Conservation (phyloP, 2,888 invertebrate genomes). For the Halictus ligatus region DNA sequence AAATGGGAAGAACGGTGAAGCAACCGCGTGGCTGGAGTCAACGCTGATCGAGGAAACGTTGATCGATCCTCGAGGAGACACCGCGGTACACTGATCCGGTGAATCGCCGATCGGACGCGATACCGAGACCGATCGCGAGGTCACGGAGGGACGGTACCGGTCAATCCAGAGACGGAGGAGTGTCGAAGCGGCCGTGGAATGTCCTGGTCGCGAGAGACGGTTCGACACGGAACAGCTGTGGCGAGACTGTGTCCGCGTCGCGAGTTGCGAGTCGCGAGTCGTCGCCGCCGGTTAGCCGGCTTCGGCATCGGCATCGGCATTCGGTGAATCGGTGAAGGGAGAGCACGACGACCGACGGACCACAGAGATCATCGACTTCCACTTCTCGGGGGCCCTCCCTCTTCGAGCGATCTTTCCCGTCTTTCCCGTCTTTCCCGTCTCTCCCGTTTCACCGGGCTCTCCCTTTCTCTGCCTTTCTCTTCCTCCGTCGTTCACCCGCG, state of each 20-base stretch:
- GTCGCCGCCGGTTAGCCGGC: constrained; percentile 30
- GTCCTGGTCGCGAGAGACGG: constrained; percentile 13
- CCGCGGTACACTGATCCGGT: background rate
- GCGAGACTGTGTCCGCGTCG: constrained; percentile 74
- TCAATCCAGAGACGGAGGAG: too few relatives aligned
- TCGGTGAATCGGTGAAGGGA: constrained; percentile 75
- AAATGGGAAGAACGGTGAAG: background rate
- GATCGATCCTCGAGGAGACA: background rate
- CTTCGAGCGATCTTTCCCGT: constrained; percentile 9
- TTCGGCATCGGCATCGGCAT: constrained; percentile 64
- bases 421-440: background rate
- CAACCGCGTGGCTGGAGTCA: background rate
- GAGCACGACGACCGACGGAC: constrained; percentile 56
- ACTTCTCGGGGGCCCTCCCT: constrained; percentile 55
- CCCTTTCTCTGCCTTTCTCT: constrained; percentile 29
- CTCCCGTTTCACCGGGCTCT: background rate
- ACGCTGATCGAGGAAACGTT: background rate
- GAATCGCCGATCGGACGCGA: background rate
- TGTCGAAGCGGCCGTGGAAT: constrained; percentile 9
- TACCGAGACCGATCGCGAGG: background rate
- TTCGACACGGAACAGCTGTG: constrained; percentile 73
- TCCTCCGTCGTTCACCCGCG: constrained; percentile 29
- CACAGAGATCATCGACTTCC: constrained; percentile 79
- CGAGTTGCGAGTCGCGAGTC: constrained; percentile 48
- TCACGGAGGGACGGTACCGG: background rate